phyloP scores from a whole-genome alignment of 2,113 vertebrate species.

The Empidonax alnorum region DNA sequence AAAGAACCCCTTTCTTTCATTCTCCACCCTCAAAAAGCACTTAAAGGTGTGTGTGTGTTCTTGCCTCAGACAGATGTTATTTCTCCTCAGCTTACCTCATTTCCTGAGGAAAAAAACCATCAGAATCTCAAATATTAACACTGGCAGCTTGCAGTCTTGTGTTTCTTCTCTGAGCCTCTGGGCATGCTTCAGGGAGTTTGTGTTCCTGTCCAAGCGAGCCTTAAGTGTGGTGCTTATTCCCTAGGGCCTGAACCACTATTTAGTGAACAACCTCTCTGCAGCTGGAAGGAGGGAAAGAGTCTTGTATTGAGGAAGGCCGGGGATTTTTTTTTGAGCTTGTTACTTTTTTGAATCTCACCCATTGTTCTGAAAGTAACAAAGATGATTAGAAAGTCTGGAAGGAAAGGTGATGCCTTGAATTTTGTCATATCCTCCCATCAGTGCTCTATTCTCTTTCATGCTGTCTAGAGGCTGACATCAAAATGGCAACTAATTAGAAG shows the following conservation, averaged over 20 bases:
- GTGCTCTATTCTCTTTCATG: conserved; percentile 47
- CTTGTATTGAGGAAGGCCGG: neutral
- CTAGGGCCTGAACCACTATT: neutral
- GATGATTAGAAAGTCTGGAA: conserved; percentile 37
- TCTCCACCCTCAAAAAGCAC: neutral
- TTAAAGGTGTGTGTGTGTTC: neutral
- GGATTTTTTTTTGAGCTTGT: neutral
- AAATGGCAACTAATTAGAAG: conserved; percentile 75
- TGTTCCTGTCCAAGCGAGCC: conserved; percentile 13
- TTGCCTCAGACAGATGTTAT: conserved; percentile 29
- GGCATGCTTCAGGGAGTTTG: conserved; percentile 5
- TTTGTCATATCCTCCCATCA: conserved; percentile 27
- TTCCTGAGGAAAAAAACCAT: neutral
- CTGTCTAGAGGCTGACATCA: conserved; percentile 49
- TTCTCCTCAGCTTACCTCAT: conserved; percentile 41
- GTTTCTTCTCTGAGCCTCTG: neutral
- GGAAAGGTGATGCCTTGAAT: conserved; percentile 12
- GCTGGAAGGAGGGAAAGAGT: neutral
- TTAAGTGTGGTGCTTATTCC: conserved; percentile 13
- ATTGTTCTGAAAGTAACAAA: neutral
- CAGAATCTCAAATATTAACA: conserved; percentile 33
- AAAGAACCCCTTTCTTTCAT: conserved; percentile 11
- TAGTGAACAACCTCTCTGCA: conserved; percentile 2
- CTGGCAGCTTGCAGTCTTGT: conserved; percentile 28
- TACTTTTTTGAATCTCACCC: neutral